These are phyloP conservation scores for Micoletzkya japonica DNA, from an alignment of 2,888 invertebrate species.

Conservation along the genomic window DNA sequence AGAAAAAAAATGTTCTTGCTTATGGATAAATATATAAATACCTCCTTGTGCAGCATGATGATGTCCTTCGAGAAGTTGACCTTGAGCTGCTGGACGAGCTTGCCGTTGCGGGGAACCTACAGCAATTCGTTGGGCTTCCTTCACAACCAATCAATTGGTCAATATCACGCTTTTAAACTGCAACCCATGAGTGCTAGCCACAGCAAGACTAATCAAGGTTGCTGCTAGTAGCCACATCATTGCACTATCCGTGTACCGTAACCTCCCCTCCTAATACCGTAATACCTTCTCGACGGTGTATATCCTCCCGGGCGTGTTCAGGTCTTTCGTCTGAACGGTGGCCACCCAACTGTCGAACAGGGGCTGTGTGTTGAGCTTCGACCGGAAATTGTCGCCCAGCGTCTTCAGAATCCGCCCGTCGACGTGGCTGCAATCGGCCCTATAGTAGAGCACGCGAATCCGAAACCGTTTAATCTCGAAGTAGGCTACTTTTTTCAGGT, in stretches of 20 bases:
- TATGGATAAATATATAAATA: no score
- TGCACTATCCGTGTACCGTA: conserved; percentile 27
- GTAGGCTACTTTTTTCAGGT: no score
- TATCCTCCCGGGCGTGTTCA: conserved; percentile 34
- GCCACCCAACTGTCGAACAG: conserved; percentile 96
- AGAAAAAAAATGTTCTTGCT: no score
- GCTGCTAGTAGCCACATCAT: no score
- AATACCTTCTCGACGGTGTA: conserved; percentile 41
- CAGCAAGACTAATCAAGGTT: not conserved
- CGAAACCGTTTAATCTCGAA: no score
- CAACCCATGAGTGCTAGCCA: not conserved
- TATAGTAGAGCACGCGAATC: no score
- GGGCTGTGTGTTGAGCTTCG: conserved; percentile 92
- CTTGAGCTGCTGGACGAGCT: conserved; percentile 78
- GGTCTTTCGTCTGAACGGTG: conserved; percentile 58
- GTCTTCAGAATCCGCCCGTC: conserved; percentile 68
- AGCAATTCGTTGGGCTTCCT: not conserved
- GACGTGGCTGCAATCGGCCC: conserved; percentile 17
- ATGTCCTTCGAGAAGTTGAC: conserved; percentile 95
- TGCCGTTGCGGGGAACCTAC: conserved; percentile 51
- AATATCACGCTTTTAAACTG: not conserved
- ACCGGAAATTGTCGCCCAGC: conserved; percentile 91
- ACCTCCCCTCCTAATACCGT: conserved; percentile 37
- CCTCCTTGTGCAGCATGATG: conserved; percentile 96
- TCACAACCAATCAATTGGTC: not conserved